Evolutionary conservation across 37 sponge, comb jelly and placozoan species (phyloP).

Genomic region (Theonella swinhoei): DNA sequence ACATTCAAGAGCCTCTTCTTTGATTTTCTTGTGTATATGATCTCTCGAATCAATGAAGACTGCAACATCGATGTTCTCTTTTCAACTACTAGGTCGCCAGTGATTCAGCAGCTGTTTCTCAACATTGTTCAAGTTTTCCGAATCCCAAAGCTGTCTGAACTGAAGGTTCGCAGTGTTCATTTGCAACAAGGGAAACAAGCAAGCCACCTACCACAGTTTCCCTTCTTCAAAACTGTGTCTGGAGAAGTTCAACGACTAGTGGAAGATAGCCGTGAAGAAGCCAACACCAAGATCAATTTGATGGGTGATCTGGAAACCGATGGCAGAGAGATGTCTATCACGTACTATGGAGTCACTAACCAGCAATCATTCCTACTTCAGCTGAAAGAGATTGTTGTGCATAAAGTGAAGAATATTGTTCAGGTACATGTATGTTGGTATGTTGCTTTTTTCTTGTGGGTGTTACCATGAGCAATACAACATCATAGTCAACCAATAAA

Average conservation of each 20-base stretch:
- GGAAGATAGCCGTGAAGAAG: slow-evolving; percentile 53
- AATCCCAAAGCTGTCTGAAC: slow-evolving; percentile 61
- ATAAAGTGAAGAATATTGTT: slow-evolving; percentile 11
- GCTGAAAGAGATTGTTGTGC: slow-evolving; percentile 17
- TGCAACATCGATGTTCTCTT: slow-evolving; percentile 76
- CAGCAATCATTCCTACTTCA: slow-evolving; percentile 26
- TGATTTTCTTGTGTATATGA: slow-evolving; percentile 83
- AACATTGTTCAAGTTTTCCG: slow-evolving; percentile 43
- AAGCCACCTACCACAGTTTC: slow-evolving; percentile 52
- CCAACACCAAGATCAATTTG: slow-evolving; percentile 42
- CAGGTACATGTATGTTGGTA: slow-evolving; percentile 1
- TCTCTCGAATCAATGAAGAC: slow-evolving; percentile 71
- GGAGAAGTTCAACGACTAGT: slow-evolving; percentile 47
- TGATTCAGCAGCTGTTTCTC: slow-evolving; percentile 53
- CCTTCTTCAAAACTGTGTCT: slow-evolving; percentile 62
- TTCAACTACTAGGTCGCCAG: slow-evolving; percentile 14
- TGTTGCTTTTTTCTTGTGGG: neutral
- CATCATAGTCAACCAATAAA: no score
- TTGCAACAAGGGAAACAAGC: neutral
- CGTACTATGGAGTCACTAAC: slow-evolving; percentile 1
- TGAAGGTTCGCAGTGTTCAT: slow-evolving; percentile 57
- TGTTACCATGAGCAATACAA: no score
- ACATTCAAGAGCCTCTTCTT: slow-evolving; percentile 75
- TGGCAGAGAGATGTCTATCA: no score
- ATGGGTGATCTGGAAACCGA: slow-evolving; percentile 17